phyloP scores from a whole-genome alignment of 1,140 invertebrate genomes.

The Brachionus paranguensis region DNA sequence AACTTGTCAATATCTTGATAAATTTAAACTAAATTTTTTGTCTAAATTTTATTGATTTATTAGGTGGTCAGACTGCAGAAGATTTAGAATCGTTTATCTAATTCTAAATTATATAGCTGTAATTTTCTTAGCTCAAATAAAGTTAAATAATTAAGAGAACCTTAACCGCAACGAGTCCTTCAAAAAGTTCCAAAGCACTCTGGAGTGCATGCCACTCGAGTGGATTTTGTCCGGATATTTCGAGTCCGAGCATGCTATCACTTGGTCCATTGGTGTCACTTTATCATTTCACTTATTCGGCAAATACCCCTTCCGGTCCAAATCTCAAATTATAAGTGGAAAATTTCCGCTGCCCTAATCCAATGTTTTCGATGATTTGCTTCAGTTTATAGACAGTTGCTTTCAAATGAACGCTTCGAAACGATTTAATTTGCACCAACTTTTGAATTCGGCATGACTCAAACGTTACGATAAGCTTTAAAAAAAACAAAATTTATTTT shows the following conservation, averaged over 20 bases:
- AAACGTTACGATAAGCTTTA: conserved; percentile 22
- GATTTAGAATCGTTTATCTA: too few species aligned
- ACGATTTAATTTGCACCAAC: conserved; percentile 31
- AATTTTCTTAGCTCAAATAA: too few species aligned
- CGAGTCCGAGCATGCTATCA: conserved; percentile 24
- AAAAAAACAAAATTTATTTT: neutral
- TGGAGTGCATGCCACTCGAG: conserved; percentile 36
- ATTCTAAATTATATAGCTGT: too few species aligned
- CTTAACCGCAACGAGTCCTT: neutral
- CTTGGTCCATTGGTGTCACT: conserved; percentile 36
- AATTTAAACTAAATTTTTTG: too few species aligned
- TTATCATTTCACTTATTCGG: conserved; percentile 31
- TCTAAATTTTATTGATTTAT: too few species aligned
- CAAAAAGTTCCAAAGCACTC: conserved; percentile 30
- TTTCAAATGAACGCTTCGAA: conserved; percentile 35
- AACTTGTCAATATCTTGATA: too few species aligned
- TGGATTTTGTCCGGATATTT: conserved; percentile 17
- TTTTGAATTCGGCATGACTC: conserved; percentile 19
- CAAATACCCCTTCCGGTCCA: conserved; percentile 21
- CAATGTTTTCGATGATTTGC: conserved; percentile 21
- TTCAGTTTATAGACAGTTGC: conserved; percentile 35
- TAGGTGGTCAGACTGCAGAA: too few species aligned
- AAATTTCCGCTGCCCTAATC: conserved; percentile 36
- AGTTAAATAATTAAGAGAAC: too few species aligned
- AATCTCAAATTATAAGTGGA: conserved; percentile 36